Base-by-base conservation (phyloP, 1,140 invertebrate genomes). In the Hesperophylax magnus region DNA sequence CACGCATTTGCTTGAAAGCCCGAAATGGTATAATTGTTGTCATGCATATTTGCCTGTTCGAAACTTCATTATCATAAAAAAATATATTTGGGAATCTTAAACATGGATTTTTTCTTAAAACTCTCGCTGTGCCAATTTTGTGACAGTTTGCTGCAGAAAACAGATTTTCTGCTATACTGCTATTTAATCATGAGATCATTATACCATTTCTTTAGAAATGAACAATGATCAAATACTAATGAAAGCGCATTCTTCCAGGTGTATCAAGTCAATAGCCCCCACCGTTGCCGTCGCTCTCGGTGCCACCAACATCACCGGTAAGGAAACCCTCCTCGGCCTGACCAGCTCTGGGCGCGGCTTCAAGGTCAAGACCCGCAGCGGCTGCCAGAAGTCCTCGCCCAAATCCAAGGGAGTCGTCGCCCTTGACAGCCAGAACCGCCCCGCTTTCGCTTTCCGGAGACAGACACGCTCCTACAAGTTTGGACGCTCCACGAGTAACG, bases 241-340 rank as follows among this genome's bases (percentile, higher is more conserved):
- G 1, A 39, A 39, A 39, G 4, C 9, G 34, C 9, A 9, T 61
- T 58, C 27, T 53, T 81, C 24, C 75, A 90, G 91, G 82, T 92
- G 88, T 81, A 84, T 92, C 2, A 91, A 91, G 84, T 88, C 88
- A 9, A 87, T 90, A 53, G 87, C 88, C 0, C 89, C 90, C 0
- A 88, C 87, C 7, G 84, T 89, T 74, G 86, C 86, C 3, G 85
- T 82, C 5, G 83, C 85, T 0, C 86, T 85, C 63, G 85, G 72
- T 3, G 81, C 81, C 81, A 18, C 72, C 86, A 53, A 85, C 83
- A 31, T 86, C 86, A 83, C 86, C 86, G 52, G 87, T 85, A 56
- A 84, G 85, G 18, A 87, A 17, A 67, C 15, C 8, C 54, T 69
- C 14, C 56, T 54, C 47, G 76, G 67, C 52, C 31, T 69, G 22